Evolutionary conservation across 2,888 invertebrate genomes (phyloP).

Genomic region (Pomacea canaliculata): DNA sequence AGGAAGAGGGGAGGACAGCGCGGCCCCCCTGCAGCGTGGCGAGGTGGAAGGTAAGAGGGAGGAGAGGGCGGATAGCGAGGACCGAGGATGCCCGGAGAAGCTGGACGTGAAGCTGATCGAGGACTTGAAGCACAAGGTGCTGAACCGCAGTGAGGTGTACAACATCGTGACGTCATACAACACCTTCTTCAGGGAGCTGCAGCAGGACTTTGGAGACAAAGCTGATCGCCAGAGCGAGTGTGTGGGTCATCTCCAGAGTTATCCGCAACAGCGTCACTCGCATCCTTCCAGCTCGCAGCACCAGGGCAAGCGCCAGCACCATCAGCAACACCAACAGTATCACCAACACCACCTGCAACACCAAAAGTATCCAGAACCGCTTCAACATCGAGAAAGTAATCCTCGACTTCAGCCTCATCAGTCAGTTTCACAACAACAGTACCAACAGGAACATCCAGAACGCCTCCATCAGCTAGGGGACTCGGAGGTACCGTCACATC

Average conservation of each 20-base stretch:
- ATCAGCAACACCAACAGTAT: not conserved
- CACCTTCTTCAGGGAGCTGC: conserved; percentile 46
- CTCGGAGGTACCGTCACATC: not conserved
- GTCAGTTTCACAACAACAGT: not conserved
- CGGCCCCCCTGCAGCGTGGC: not conserved
- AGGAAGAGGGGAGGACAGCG: not conserved
- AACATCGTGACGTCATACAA: conserved; percentile 41
- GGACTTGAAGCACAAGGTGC: conserved; percentile 35
- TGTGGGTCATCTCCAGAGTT: not conserved
- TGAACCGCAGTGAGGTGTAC: conserved; percentile 37
- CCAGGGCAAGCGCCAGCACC: not conserved
- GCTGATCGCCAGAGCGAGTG: not conserved
- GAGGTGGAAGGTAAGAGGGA: not conserved
- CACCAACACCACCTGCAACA: not conserved
- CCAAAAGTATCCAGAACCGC: not conserved
- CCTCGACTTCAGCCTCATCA: not conserved
- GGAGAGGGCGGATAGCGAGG: not conserved
- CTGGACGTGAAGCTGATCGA: conserved; percentile 35
- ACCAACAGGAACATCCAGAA: not conserved
- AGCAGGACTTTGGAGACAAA: conserved; percentile 38
- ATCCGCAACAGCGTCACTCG: not conserved
- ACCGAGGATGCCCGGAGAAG: conserved; percentile 3
- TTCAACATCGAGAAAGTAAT: not conserved
- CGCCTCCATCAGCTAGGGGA: not conserved
- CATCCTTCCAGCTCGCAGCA: no score